Conservation (phyloP, 2,113 vertebrate species). For the Apodemus sylvaticus region DNA sequence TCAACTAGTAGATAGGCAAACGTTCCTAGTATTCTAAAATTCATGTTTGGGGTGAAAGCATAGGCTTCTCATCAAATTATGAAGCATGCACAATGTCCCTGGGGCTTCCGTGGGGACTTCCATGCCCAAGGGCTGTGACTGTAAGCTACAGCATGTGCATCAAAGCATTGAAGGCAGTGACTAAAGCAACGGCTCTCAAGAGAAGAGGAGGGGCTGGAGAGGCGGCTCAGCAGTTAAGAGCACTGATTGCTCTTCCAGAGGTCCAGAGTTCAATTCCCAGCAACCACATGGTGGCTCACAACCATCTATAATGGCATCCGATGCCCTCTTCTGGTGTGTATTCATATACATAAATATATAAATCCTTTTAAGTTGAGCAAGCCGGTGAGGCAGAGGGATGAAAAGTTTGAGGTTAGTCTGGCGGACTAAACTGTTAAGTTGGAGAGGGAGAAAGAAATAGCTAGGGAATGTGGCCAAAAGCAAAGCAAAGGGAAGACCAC, state of each 20-base stretch:
- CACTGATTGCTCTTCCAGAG: too few species aligned
- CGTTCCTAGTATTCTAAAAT: slow-evolving; percentile 24
- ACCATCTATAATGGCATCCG: too few species aligned
- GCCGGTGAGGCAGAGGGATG: neutral
- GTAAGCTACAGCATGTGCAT: neutral
- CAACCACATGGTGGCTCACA: too few species aligned
- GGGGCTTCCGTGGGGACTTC: neutral
- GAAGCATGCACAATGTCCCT: neutral
- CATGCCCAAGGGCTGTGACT: neutral
- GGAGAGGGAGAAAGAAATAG: neutral
- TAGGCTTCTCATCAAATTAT: neutral
- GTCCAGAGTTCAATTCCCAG: too few species aligned
- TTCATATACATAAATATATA: too few species aligned
- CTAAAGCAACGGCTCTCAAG: neutral
- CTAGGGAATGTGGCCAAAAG: neutral
- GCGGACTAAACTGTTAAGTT: neutral
- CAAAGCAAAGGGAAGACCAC: neutral
- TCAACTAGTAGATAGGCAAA: slow-evolving; percentile 6
- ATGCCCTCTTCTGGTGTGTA: too few species aligned
- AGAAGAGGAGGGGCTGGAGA: neutral
- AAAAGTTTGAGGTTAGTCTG: neutral
- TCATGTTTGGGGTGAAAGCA: neutral
- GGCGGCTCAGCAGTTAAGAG: too few species aligned
- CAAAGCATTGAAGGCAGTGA: neutral
- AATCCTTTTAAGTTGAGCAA: neutral